These are phyloP conservation scores for Danio aesculapii DNA, from an alignment of 2,797 vertebrate species.

Conservation along the genomic window DNA sequence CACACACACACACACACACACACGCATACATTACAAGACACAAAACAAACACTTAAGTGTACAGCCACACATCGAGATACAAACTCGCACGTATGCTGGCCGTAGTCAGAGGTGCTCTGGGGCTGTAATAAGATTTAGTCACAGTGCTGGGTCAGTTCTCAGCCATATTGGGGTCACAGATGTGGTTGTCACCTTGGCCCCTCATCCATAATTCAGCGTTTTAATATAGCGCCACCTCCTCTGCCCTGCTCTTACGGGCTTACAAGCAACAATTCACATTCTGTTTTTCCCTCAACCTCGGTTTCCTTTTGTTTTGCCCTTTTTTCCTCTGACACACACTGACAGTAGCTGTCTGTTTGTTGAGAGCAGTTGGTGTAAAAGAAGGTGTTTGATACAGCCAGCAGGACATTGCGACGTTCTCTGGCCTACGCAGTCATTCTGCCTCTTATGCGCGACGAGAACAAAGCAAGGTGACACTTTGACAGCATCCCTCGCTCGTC, in stretches of 20 bases:
- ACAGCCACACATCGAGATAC: slow-evolving; percentile 68
- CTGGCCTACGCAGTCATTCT: slow-evolving; percentile 48
- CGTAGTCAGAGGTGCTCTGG: slow-evolving; percentile 39
- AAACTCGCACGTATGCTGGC: slow-evolving; percentile 33
- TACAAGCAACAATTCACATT: slow-evolving; percentile 5
- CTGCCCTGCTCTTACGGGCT: slow-evolving; percentile 21
- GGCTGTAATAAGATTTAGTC: slow-evolving; percentile 77
- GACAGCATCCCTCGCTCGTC: slow-evolving; percentile 45
- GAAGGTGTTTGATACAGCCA: slow-evolving; percentile 40
- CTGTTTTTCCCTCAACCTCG: slow-evolving; percentile 22
- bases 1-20: slow-evolving; percentile 31
- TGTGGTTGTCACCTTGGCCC: slow-evolving; percentile 58
- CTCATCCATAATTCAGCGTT: slow-evolving; percentile 65
- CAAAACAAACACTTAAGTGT: slow-evolving; percentile 21
- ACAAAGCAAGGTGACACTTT: slow-evolving; percentile 63
- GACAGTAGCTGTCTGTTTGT: slow-evolving; percentile 45
- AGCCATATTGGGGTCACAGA: slow-evolving; percentile 71
- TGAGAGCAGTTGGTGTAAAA: slow-evolving; percentile 23
- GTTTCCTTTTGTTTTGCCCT: slow-evolving; percentile 20
- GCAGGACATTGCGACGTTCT: slow-evolving; percentile 10
- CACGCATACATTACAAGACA: slow-evolving; percentile 35
- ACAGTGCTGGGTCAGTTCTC: slow-evolving; percentile 77
- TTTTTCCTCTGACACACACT: slow-evolving; percentile 26
- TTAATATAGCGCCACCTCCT: slow-evolving; percentile 65
- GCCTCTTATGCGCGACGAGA: slow-evolving; percentile 57